A percentile compares a stretch with the other conserved stretches of the same genome.
Conservation (phyloP, 2,888 invertebrate genomes). For the Amblyjoppa fuscipennis region DNA sequence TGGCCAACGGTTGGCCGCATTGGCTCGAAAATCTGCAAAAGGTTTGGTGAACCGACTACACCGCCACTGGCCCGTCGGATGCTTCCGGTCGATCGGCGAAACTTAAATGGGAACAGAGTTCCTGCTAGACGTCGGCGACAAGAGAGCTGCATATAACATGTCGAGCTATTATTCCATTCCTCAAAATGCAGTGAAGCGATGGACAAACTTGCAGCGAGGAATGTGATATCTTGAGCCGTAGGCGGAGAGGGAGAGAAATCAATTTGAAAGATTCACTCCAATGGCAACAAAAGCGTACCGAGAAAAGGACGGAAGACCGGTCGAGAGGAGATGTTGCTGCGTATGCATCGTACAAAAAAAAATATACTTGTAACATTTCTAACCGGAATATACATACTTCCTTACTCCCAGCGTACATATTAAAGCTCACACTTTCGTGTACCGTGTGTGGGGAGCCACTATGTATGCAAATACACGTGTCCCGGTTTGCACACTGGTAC, state of each 20-base stretch:
- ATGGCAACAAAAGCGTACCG: neutral
- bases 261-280: slow-evolving; percentile 2
- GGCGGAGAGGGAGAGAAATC: neutral
- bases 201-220: neutral
- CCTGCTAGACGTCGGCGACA: slow-evolving; percentile 3
- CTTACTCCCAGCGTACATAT: neutral
- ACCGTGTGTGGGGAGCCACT: neutral
- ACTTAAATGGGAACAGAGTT: too few relatives aligned
- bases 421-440: neutral
- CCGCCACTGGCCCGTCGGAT: too few relatives aligned
- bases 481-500: neutral
- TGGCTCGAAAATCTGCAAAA: too few relatives aligned
- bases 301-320: neutral
- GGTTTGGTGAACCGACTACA: too few relatives aligned
- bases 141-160: neutral
- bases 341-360: slow-evolving; percentile 1
- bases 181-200: slow-evolving; percentile 9
- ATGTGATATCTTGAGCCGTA: too few relatives aligned
- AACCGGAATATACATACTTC: neutral
- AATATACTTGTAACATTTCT: neutral
- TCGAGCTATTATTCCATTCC: slow-evolving; percentile 11
- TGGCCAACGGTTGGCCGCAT: too few relatives aligned
- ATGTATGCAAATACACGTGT: slow-evolving; percentile 11
- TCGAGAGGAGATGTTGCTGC: neutral
- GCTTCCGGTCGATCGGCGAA: too few relatives aligned